Evolutionary conservation across 1,140 invertebrate genomes (phyloP).

Genomic region (Brachionus paranguensis): DNA sequence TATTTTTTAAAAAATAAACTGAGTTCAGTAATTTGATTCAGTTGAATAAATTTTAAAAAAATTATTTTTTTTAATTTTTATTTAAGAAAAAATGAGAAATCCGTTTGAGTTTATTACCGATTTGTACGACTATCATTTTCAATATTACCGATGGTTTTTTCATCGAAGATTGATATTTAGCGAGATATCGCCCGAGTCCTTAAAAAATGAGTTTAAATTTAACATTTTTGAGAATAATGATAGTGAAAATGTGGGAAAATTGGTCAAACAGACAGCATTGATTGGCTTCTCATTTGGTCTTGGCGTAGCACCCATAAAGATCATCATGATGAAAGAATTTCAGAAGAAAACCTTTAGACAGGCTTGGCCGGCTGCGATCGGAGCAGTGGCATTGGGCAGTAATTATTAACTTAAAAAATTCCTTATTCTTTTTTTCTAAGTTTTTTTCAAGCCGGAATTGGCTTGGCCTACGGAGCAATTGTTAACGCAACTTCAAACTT

Average conservation of each 20-base stretch:
- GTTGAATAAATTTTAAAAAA: background rate
- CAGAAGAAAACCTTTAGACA: background rate
- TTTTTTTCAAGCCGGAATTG: constrained; percentile 2
- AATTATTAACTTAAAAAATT: background rate
- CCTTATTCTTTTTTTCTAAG: background rate
- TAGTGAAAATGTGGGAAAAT: constrained; percentile 19
- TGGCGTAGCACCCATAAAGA: background rate
- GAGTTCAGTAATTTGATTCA: too few species aligned
- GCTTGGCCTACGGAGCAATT: constrained; percentile 7
- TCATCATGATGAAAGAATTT: background rate
- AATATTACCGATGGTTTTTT: constrained; percentile 25
- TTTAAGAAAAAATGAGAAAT: constrained; percentile 12
- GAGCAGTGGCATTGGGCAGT: constrained; percentile 2
- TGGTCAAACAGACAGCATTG: constrained; percentile 3
- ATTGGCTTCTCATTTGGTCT: background rate
- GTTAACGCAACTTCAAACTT: constrained; percentile 31
- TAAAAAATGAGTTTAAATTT: background rate
- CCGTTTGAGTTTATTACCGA: background rate
- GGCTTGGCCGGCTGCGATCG: background rate
- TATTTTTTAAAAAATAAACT: background rate
- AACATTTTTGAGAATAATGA: constrained; percentile 37
- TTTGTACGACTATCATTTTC: constrained; percentile 26
- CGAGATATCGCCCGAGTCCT: background rate
- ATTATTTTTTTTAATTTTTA: background rate
- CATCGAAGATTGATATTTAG: constrained; percentile 15